Conservation (phyloP, 2,888 invertebrate species). For the Adela reaumurella region DNA sequence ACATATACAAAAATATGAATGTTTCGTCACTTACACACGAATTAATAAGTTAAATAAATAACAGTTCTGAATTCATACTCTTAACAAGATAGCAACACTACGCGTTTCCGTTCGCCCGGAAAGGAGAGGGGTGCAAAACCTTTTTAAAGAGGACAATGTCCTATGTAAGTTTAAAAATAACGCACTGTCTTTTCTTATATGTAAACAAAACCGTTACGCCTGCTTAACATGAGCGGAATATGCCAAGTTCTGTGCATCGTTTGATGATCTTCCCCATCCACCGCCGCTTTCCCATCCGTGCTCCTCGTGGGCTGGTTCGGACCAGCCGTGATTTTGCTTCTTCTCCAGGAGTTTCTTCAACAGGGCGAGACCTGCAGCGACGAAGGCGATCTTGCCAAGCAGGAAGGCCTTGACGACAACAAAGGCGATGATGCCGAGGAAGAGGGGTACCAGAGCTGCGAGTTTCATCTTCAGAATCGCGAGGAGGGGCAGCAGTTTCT, state of each 20-base stretch:
- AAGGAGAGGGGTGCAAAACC: too few species aligned
- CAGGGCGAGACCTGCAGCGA: conserved; percentile 68
- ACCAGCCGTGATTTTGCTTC: conserved; percentile 71
- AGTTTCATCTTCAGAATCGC: conserved; percentile 75
- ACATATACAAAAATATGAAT: not conserved
- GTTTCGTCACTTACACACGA: not conserved
- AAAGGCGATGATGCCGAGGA: conserved; percentile 70
- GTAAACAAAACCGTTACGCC: too few species aligned
- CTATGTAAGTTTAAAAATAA: too few species aligned
- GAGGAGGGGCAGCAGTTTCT: conserved; percentile 71
- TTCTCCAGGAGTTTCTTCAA: conserved; percentile 67
- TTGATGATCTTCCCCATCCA: conserved; percentile 63
- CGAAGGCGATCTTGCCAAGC: conserved; percentile 78
- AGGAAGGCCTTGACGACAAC: conserved; percentile 81
- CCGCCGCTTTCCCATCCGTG: conserved; percentile 49
- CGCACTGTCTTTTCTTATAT: too few species aligned
- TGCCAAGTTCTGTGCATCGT: conserved; percentile 64
- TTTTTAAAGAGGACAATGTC: too few species aligned
- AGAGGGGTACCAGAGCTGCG: conserved; percentile 70
- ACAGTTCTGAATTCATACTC: not conserved
- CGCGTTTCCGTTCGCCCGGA: too few species aligned
- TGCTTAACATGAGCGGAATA: conserved; percentile 61
- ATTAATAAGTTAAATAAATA: not conserved
- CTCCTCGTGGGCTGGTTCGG: conserved; percentile 61
- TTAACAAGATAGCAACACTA: too few species aligned